Base-by-base conservation (phyloP, 2,888 invertebrate genomes). In the Melikaiella ostensackeni region DNA sequence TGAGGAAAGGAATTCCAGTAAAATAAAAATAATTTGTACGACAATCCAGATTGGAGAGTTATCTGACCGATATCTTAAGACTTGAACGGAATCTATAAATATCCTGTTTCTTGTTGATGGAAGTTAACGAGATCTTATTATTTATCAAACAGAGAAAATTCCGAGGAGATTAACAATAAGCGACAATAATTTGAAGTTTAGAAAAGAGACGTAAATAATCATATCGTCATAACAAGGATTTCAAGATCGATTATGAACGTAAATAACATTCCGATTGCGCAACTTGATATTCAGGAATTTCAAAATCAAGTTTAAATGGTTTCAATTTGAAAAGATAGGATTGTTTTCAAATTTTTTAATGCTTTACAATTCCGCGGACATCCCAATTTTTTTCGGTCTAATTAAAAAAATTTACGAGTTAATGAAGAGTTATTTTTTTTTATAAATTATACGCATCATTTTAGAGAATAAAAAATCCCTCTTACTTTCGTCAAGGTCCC, bases 201-300 rank as follows among this genome's bases (percentile, higher is more conserved):
- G 24, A 59, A 13, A 27, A 16, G 16, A 16, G 1, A 2, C 16
- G 16, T 24, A 59, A 59, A 27, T 27, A 59, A 55, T 59, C 1
- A 1, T 33, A 19, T 13, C 16, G n/a, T 62, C 62, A 33, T 9
- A 62, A 55, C 50, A n/a, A 59, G 6, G 27, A 62, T 62, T 62
- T 33, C 33, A 62, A 33, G 33, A 30, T 8, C 11, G 16, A 33
- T 30, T 27, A 27, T 62, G 1, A 38, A 63, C 13, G 21, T 63
- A 35, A 63, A 33, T 38, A 63, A 63, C 30, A 63, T 63, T 63
- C 63, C n/a, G 33, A 55, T 55, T 59, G 24, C 62, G 13, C 6
- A 62, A 63, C 11, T 21, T 9, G 21, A 1, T 35, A 63, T 21
- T 63, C 9, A 63, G 4, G 35, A 35, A 63, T 63, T 9, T 33